Percentiles rank a stretch among this genome's conserved stretches.
Conservation (phyloP, 2,888 invertebrate genomes). For the Stenodera caucasica region DNA sequence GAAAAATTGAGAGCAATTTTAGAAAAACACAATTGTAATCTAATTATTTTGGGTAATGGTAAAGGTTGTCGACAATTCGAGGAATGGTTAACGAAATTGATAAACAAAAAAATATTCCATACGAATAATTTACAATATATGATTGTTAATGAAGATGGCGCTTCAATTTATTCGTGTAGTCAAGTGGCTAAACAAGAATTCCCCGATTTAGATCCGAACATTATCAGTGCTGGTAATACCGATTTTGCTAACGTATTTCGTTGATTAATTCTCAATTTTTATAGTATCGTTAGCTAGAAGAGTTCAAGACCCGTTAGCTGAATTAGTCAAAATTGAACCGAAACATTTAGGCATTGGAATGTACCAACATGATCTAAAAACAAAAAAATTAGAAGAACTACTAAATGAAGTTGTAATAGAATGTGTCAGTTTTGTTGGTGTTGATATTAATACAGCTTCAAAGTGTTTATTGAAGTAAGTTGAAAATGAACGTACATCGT, state of each 20-base stretch:
- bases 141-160: constrained; percentile 88
- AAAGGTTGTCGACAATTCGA: constrained; percentile 90
- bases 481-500: not conserved
- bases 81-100: constrained; percentile 66
- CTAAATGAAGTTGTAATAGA: constrained; percentile 83
- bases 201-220: constrained; percentile 78
- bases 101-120: constrained; percentile 61
- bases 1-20: constrained; percentile 61
- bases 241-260: no score
- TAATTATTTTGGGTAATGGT: constrained; percentile 90
- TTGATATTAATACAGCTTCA: constrained; percentile 87
- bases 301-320: constrained; percentile 87
- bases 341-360: constrained; percentile 93
- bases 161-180: constrained; percentile 90
- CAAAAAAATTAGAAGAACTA: constrained; percentile 71
- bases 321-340: constrained; percentile 91
- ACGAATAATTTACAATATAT: constrained; percentile 68
- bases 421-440: constrained; percentile 91
- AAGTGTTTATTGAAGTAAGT: constrained; percentile 73
- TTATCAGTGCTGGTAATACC: constrained; percentile 73
- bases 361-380: constrained; percentile 90
- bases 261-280: constrained; percentile 42
- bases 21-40: constrained; percentile 63
- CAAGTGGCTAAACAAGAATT: constrained; percentile 84
- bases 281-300: constrained; percentile 81